phyloP scores from a whole-genome alignment of 2,888 invertebrate genomes.

The Dendrolimus pini region DNA sequence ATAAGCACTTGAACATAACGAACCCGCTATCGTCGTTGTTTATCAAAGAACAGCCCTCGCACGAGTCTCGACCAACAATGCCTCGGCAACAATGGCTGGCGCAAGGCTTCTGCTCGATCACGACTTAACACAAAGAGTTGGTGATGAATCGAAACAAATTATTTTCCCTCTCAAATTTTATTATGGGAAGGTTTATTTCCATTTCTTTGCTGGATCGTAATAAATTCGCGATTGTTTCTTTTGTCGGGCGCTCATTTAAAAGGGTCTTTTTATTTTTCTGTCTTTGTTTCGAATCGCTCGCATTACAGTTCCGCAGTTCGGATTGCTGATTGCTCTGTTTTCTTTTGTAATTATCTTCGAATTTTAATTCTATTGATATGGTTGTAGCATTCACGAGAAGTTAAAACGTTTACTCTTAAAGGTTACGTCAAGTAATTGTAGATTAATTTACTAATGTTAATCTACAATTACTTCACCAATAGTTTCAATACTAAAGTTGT shows the following conservation, averaged over 20 bases:
- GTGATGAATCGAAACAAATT: conserved; percentile 5
- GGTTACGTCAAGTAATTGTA: no score
- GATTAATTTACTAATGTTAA: no score
- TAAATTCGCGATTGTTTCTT: conserved; percentile 1
- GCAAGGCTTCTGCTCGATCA: not conserved
- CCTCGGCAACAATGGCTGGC: not conserved
- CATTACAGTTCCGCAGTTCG: not conserved
- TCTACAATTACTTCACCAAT: no score
- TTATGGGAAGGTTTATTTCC: conserved; percentile 4
- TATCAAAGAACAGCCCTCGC: no score
- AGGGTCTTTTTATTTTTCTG: not conserved
- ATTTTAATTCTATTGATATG: not conserved
- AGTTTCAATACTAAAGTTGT: no score
- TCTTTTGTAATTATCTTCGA: no score
- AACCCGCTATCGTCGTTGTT: no score
- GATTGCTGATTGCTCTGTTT: not conserved
- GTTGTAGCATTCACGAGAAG: not conserved
- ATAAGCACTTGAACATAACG: no score
- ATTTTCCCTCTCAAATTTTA: conserved; percentile 5
- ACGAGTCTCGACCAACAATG: no score
- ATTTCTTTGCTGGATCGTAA: conserved; percentile 2
- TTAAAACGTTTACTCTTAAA: no score
- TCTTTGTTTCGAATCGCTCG: not conserved
- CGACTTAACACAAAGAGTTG: not conserved
- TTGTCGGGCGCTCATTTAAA: not conserved